Percentiles rank a stretch among this genome's conserved stretches.
These are phyloP conservation scores for Zelostemma sp. DNA, from an alignment of 1,140 invertebrate species.

Conservation along the genomic window DNA sequence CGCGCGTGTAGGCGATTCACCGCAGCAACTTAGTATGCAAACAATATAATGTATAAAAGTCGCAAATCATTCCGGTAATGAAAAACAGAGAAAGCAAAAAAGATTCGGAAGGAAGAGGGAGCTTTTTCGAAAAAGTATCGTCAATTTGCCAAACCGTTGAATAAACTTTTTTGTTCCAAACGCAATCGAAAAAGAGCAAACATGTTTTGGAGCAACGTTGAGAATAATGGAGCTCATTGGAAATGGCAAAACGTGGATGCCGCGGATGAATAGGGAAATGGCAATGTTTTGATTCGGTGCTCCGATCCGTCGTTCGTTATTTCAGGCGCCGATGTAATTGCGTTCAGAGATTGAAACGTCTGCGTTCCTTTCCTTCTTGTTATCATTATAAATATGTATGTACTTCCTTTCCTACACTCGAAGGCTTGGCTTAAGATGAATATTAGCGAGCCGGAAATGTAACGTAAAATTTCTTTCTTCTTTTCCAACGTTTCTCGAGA, in stretches of 20 bases:
- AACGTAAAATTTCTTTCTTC: not conserved
- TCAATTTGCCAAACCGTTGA: not conserved
- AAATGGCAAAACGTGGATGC: too few species aligned
- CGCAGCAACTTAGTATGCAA: too few species aligned
- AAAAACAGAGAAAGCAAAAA: constrained; percentile 13
- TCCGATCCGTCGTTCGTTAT: constrained; percentile 44
- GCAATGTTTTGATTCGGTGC: constrained; percentile 43
- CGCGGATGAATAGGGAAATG: too few species aligned
- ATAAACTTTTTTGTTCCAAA: constrained; percentile 14
- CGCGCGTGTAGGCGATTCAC: too few species aligned
- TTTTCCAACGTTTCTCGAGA: too few species aligned
- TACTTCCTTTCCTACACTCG: too few species aligned
- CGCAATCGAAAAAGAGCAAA: constrained; percentile 16
- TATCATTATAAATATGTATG: constrained; percentile 50
- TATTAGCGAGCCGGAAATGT: too few species aligned
- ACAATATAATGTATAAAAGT: too few species aligned
- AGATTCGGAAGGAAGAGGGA: constrained; percentile 18
- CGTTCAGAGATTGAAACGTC: constrained; percentile 50
- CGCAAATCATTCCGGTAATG: too few species aligned
- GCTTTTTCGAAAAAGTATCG: not conserved
- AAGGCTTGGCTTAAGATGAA: too few species aligned
- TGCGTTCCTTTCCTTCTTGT: constrained; percentile 48
- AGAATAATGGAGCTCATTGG: constrained; percentile 10
- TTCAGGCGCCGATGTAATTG: constrained; percentile 45
- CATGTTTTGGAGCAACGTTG: constrained; percentile 38